These are phyloP conservation scores for Tanaodytes sp. DNA, from an alignment of 2,888 invertebrate species.

Conservation along the genomic window DNA sequence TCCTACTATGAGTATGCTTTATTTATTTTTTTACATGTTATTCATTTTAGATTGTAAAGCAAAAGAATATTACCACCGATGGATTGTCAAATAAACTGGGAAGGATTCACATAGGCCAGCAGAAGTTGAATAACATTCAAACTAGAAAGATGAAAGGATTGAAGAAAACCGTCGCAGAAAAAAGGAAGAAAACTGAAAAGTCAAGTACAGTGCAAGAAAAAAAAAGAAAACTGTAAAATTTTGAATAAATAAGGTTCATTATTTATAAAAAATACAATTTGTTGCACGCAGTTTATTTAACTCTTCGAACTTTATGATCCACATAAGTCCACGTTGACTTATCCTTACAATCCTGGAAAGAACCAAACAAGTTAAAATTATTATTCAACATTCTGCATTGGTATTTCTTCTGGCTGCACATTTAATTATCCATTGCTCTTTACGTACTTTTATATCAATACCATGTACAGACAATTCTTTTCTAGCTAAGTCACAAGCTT, in stretches of 20 bases:
- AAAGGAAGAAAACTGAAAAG: constrained; percentile 77
- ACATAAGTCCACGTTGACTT: constrained; percentile 60
- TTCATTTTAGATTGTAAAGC: constrained; percentile 62
- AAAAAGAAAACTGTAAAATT: constrained; percentile 21
- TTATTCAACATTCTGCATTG: too few relatives aligned
- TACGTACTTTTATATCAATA: constrained; percentile 78
- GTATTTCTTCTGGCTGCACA: too few relatives aligned
- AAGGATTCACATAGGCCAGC: constrained; percentile 93
- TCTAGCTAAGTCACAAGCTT: constrained; percentile 80
- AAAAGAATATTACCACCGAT: constrained; percentile 93
- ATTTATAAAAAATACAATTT: too few relatives aligned
- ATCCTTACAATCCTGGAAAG: constrained; percentile 61
- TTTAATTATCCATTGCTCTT: too few relatives aligned
- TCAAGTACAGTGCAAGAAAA: constrained; percentile 3
- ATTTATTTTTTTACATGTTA: constrained; percentile 9
- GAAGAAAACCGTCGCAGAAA: constrained; percentile 82
- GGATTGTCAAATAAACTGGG: constrained; percentile 91
- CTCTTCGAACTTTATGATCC: constrained; percentile 39
- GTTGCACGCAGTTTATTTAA: too few relatives aligned
- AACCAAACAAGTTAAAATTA: too few relatives aligned
- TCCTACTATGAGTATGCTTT: too few relatives aligned
- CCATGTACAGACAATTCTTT: constrained; percentile 78
- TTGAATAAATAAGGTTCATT: constrained; percentile 20
- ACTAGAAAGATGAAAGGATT: constrained; percentile 93
- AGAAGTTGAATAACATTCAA: constrained; percentile 87